Conservation (phyloP, 2,797 vertebrate species). For the Poecilia gillii region DNA sequence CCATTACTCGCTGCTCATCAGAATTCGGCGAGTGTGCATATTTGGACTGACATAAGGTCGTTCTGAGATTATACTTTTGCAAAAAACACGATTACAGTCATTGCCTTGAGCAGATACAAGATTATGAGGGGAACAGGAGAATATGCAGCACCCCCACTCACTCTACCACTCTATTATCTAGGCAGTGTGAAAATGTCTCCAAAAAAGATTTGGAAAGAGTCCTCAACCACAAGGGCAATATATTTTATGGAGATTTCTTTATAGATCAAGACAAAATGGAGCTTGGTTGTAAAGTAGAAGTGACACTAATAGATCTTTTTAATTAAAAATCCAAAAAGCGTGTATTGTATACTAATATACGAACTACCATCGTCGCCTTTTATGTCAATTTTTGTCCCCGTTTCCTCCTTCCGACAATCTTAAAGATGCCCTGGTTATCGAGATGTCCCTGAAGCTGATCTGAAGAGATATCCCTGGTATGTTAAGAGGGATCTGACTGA, state of each 20-base stretch:
- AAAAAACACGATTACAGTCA: neutral
- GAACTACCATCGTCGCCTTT: neutral
- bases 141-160: neutral
- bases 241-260: neutral
- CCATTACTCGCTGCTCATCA: neutral
- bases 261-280: neutral
- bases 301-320: neutral
- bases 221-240: neutral
- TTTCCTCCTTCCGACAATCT: too few relatives aligned
- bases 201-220: neutral
- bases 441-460: neutral
- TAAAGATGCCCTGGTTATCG: neutral
- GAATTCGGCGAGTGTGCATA: neutral
- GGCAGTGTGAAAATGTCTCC: neutral
- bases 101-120: neutral
- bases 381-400: too few relatives aligned
- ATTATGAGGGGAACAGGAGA: neutral
- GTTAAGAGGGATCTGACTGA: neutral
- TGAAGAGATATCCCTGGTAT: neutral
- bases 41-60: neutral
- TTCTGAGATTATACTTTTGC: neutral
- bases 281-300: neutral
- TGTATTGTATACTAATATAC: neutral
- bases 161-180: neutral
- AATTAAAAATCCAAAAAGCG: neutral